These are phyloP conservation scores for Drosophila mulleri DNA, from an alignment of 2,888 invertebrate genomes.

Conservation along the genomic window DNA sequence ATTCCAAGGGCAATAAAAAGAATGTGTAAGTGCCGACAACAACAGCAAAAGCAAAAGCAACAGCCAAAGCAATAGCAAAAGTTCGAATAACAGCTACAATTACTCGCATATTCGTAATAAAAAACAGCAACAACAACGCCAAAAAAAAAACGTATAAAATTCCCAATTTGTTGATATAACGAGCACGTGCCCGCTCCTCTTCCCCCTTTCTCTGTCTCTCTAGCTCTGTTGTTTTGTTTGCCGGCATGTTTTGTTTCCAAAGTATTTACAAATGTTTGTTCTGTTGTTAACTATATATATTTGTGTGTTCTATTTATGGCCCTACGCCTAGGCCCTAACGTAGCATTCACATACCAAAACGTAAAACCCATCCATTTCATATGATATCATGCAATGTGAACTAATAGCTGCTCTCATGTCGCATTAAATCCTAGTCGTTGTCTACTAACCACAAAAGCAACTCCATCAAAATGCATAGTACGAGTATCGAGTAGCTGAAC, in stretches of 20 bases:
- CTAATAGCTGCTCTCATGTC: conserved; percentile 38
- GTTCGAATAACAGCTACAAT: conserved; percentile 25
- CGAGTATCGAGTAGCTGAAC: background rate
- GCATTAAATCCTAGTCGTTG: conserved; percentile 25
- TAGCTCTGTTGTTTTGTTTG: conserved; percentile 57
- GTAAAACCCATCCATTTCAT: conserved; percentile 13
- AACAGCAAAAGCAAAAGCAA: conserved; percentile 41
- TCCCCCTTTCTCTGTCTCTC: background rate
- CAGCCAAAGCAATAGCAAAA: conserved; percentile 16
- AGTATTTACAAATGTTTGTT: conserved; percentile 21
- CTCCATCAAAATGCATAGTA: conserved; percentile 12
- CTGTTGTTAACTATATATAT: conserved; percentile 34
- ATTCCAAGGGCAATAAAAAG: conserved; percentile 85
- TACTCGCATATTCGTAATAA: conserved; percentile 18
- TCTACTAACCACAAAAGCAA: conserved; percentile 40
- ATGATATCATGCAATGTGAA: conserved; percentile 34
- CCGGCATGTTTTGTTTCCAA: conserved; percentile 47
- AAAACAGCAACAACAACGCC: background rate
- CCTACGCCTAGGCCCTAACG: conserved; percentile 23
- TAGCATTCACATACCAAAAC: conserved; percentile 19
- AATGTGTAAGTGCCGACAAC: conserved; percentile 84
- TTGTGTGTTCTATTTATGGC: conserved; percentile 41
- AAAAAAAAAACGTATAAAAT: background rate
- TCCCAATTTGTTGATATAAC: conserved; percentile 15
- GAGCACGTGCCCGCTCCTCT: conserved; percentile 26